These are phyloP conservation scores for Ladona fulva DNA, from an alignment of 1,140 invertebrate species.

Conservation along the genomic window DNA sequence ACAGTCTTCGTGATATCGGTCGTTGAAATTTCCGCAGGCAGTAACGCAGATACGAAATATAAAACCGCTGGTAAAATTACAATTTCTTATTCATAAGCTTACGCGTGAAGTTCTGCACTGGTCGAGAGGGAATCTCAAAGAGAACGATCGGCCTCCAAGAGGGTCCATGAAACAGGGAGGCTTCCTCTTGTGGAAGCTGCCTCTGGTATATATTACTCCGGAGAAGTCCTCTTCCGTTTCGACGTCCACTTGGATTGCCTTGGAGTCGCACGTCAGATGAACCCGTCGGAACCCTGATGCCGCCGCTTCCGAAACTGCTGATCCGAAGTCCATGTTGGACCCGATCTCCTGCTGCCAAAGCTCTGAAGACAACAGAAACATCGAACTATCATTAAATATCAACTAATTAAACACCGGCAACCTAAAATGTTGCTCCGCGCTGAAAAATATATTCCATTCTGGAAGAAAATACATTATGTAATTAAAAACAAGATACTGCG, in stretches of 20 bases:
- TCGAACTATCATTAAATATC: no score
- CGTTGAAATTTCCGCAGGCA: no score
- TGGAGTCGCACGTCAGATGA: background rate
- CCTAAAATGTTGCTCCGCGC: no score
- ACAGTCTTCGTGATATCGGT: no score
- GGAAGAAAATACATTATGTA: no score
- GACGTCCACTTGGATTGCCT: constrained; percentile 31
- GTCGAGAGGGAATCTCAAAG: constrained; percentile 45
- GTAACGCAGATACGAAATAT: no score
- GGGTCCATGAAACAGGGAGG: constrained; percentile 46
- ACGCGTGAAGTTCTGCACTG: constrained; percentile 44
- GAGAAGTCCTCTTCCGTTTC: constrained; percentile 45
- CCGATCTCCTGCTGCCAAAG: background rate
- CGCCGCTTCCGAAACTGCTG: background rate
- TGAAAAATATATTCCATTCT: no score
- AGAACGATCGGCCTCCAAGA: constrained; percentile 36
- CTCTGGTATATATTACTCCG: constrained; percentile 51
- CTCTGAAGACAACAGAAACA: background rate
- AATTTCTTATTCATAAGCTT: constrained; percentile 19
- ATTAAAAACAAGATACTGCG: no score
- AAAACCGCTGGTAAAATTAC: background rate
- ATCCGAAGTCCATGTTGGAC: background rate
- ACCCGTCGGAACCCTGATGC: background rate
- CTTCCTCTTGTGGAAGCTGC: constrained; percentile 46
- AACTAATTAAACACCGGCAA: no score